Evolutionary conservation across 1,140 invertebrate genomes (phyloP).

Genomic region (Procambarus virginalis): DNA sequence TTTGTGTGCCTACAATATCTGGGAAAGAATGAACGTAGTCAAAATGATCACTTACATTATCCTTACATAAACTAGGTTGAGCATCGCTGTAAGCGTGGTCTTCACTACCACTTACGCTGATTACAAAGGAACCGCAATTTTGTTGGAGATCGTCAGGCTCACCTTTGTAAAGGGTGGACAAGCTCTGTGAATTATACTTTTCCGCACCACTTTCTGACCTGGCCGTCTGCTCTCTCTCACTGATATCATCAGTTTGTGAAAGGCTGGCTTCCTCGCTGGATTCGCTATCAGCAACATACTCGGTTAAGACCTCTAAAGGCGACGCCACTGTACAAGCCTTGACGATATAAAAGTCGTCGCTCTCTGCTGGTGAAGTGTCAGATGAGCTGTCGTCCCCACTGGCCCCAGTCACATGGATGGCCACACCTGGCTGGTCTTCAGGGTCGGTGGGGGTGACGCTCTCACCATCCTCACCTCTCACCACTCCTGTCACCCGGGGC

Average conservation of each 20-base stretch:
- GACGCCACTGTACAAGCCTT: conserved; percentile 11
- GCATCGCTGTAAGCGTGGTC: conserved; percentile 29
- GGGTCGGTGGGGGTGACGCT: not conserved
- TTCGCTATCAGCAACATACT: conserved; percentile 51
- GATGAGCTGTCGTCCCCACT: not conserved
- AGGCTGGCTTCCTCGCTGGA: conserved; percentile 17
- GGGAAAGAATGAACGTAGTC: conserved; percentile 52
- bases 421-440: not conserved
- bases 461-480: not conserved
- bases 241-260: not conserved
- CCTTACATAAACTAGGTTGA: conserved; percentile 28
- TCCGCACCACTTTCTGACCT: not conserved
- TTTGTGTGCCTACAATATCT: conserved; percentile 36
- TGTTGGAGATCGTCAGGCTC: not conserved
- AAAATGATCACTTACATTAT: conserved; percentile 9
- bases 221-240: not conserved
- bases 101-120: not conserved
- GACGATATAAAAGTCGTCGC: conserved; percentile 49
- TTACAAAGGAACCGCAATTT: not conserved
- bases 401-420: conserved; percentile 32
- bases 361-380: not conserved
- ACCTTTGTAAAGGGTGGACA: not conserved
- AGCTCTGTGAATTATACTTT: no score
- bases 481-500: conserved; percentile 29
- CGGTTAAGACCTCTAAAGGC: conserved; percentile 37